A percentile compares a stretch with the other conserved stretches of the same genome.
These are phyloP conservation scores for Mechanitis mazaeus DNA, from an alignment of 2,888 invertebrate species.

Conservation along the genomic window DNA sequence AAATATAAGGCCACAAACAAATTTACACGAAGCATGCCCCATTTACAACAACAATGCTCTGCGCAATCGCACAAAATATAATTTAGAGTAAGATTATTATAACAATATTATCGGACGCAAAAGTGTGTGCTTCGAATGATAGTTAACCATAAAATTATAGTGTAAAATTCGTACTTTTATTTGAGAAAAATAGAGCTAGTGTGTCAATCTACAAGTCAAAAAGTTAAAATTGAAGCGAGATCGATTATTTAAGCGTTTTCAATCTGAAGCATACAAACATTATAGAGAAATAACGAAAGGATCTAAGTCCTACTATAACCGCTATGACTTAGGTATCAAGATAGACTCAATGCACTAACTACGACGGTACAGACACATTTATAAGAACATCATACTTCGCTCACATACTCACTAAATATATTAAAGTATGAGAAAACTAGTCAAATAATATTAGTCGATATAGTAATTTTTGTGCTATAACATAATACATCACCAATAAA, in stretches of 20 bases:
- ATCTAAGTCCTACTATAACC: conserved; percentile 46
- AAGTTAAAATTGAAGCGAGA: conserved; percentile 59
- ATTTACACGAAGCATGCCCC: conserved; percentile 62
- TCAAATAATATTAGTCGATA: conserved; percentile 29
- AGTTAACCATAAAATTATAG: conserved; percentile 24
- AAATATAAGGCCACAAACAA: conserved; percentile 74
- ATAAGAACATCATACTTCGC: conserved; percentile 38
- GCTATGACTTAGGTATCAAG: conserved; percentile 70
- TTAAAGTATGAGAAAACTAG: conserved; percentile 31
- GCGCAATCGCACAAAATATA: conserved; percentile 41
- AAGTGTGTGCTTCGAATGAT: conserved; percentile 43
- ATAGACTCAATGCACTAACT: conserved; percentile 42
- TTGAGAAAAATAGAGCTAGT: conserved; percentile 44
- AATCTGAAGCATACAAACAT: conserved; percentile 51
- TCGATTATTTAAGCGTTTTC: conserved; percentile 61
- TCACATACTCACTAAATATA: conserved; percentile 34
- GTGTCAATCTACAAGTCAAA: conserved; percentile 48
- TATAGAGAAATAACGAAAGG: conserved; percentile 44
- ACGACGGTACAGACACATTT: conserved; percentile 45
- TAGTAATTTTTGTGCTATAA: conserved; percentile 45
- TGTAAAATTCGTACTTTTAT: conserved; percentile 31
- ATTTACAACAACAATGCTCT: conserved; percentile 47
- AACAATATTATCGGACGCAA: conserved; percentile 56
- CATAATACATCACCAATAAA: conserved; percentile 31
- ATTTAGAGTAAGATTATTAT: conserved; percentile 20